Conservation (phyloP, 1,140 invertebrate genomes). For the Probaryconus sp. region DNA sequence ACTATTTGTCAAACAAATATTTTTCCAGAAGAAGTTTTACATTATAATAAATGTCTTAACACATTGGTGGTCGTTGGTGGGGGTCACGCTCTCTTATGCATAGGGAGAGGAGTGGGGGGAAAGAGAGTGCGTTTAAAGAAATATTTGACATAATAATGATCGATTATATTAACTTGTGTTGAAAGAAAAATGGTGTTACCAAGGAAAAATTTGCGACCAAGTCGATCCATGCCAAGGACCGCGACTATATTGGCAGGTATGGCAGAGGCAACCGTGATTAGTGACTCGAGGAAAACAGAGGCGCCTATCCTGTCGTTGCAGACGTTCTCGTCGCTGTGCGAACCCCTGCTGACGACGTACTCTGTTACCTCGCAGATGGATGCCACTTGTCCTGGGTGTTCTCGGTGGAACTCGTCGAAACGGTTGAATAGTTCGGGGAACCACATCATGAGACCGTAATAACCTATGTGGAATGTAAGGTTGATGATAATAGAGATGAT, state of each 20-base stretch:
- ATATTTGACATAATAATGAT: too few species aligned
- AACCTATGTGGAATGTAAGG: slow-evolving; percentile 93
- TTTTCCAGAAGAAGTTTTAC: too few species aligned
- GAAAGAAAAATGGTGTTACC: too few species aligned
- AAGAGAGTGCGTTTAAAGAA: too few species aligned
- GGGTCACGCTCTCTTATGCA: too few species aligned
- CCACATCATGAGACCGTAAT: slow-evolving; percentile 95
- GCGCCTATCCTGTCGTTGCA: slow-evolving; percentile 86
- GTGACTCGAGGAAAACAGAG: slow-evolving; percentile 89
- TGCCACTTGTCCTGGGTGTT: slow-evolving; percentile 78
- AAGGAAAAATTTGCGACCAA: slow-evolving; percentile 93
- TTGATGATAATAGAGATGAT: slow-evolving; percentile 91
- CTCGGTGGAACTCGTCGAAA: slow-evolving; percentile 86
- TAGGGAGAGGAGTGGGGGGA: too few species aligned
- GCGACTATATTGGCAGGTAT: slow-evolving; percentile 91
- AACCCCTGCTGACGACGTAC: slow-evolving; percentile 84
- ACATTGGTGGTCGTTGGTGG: too few species aligned
- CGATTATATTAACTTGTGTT: too few species aligned
- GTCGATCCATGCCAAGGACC: slow-evolving; percentile 85
- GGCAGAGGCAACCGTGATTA: slow-evolving; percentile 90
- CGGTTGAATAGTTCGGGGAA: slow-evolving; percentile 93
- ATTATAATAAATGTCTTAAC: too few species aligned
- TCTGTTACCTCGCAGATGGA: slow-evolving; percentile 87
- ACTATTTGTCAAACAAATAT: too few species aligned
- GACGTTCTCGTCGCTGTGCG: slow-evolving; percentile 79